A percentile compares a stretch with the other conserved stretches of the same genome.
These are phyloP conservation scores for Perizoma affinitatum DNA, from an alignment of 2,888 invertebrate species.

Conservation along the genomic window DNA sequence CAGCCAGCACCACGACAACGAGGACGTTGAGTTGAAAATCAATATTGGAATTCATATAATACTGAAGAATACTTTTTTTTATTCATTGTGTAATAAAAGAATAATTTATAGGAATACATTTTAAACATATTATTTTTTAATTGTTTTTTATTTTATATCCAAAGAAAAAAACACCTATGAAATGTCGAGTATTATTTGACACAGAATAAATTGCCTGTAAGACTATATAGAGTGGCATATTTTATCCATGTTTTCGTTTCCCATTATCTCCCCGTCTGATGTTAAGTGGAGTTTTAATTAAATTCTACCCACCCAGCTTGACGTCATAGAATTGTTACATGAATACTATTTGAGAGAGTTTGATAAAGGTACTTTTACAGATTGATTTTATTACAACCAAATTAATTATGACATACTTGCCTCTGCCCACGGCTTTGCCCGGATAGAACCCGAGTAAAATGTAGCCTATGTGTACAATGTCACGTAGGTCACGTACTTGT, in stretches of 20 bases:
- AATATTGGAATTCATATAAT: no score
- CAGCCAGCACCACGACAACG: no score
- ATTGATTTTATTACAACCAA: neutral
- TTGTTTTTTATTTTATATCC: no score
- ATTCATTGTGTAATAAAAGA: no score
- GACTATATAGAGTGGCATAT: conserved; percentile 20
- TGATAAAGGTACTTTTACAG: neutral
- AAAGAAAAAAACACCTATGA: neutral
- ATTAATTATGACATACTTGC: neutral
- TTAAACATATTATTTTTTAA: no score
- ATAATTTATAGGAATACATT: no score
- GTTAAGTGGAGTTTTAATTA: conserved; percentile 26
- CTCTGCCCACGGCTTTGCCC: neutral
- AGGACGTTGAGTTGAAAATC: no score
- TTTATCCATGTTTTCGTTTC: conserved; percentile 25
- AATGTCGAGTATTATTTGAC: neutral
- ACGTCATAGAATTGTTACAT: conserved; percentile 20
- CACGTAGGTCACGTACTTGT: no score
- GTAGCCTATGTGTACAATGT: no score
- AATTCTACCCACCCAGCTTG: conserved; percentile 15
- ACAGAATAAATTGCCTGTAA: conserved; percentile 18
- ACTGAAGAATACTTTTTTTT: no score
- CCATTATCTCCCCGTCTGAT: conserved; percentile 25
- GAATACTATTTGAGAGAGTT: conserved; percentile 1
- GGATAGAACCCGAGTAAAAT: neutral